These are phyloP conservation scores for Megalopta genalis DNA, from an alignment of 1,140 invertebrate genomes.

Conservation along the genomic window DNA sequence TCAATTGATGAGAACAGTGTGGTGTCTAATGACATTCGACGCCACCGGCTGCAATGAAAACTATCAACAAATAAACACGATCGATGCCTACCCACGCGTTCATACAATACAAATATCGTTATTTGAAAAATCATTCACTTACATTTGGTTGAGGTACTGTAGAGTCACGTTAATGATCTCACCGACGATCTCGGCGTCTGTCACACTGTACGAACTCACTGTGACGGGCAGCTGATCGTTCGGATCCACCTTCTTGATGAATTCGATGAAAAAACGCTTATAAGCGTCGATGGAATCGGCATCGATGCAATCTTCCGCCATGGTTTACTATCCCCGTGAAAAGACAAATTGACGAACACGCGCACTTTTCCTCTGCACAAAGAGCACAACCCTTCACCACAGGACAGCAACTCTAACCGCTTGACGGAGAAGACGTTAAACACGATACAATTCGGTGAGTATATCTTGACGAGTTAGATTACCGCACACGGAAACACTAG, in stretches of 20 bases:
- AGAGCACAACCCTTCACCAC: not conserved
- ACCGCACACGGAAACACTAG: not conserved
- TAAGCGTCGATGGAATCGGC: conserved; percentile 86
- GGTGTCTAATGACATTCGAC: not conserved
- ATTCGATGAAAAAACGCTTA: conserved; percentile 85
- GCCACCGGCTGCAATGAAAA: conserved; percentile 10
- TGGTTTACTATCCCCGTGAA: conserved; percentile 41
- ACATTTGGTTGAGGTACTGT: conserved; percentile 89
- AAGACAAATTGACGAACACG: conserved; percentile 1
- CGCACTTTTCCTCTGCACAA: conserved; percentile 10
- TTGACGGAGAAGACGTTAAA: not conserved
- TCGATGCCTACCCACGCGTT: conserved; percentile 12
- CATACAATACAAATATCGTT: not conserved
- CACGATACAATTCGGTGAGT: not conserved
- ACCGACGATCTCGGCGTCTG: conserved; percentile 85
- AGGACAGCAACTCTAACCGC: not conserved
- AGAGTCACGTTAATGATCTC: conserved; percentile 89
- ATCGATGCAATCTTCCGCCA: conserved; percentile 71
- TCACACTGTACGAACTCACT: conserved; percentile 85
- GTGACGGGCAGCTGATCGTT: conserved; percentile 88
- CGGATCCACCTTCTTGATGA: conserved; percentile 84
- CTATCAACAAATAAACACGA: conserved; percentile 32
- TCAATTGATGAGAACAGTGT: conserved; percentile 1
- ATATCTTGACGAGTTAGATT: not conserved
- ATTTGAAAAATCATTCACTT: conserved; percentile 75